A percentile compares a stretch with the other conserved stretches of the same genome.
These are phyloP conservation scores for Microctenopoma lineatum DNA, from an alignment of 2,797 vertebrate genomes.

Conservation along the genomic window DNA sequence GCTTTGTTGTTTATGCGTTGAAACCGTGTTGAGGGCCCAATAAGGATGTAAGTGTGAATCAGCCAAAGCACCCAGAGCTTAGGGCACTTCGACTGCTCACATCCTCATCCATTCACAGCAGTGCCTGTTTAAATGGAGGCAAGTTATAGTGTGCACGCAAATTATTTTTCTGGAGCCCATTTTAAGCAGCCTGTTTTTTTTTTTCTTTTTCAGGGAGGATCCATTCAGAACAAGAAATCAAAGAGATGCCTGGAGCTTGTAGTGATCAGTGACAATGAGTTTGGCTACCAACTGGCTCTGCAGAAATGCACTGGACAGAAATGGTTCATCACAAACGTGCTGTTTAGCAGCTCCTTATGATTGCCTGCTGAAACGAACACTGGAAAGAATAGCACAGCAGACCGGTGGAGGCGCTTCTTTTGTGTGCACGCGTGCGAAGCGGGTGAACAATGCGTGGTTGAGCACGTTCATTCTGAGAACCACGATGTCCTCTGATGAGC, in stretches of 20 bases:
- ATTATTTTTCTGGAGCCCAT: conserved; percentile 48
- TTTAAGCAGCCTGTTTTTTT: conserved; percentile 61
- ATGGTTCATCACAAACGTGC: conserved; percentile 94
- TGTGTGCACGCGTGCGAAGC: conserved; percentile 31
- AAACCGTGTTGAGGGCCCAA: conserved; percentile 42
- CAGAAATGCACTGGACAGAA: conserved; percentile 96
- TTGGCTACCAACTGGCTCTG: conserved; percentile 93
- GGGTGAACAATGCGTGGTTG: conserved; percentile 37
- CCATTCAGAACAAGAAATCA: conserved; percentile 98
- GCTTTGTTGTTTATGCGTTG: conserved; percentile 48
- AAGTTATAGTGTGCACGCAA: conserved; percentile 39
- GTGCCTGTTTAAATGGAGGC: conserved; percentile 45
- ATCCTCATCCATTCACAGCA: conserved; percentile 45
- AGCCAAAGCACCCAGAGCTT: conserved; percentile 51
- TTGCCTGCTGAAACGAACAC: conserved; percentile 41
- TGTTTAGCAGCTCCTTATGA: conserved; percentile 88
- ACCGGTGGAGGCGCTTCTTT: conserved; percentile 23
- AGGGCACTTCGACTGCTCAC: conserved; percentile 38
- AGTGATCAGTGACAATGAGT: conserved; percentile 91
- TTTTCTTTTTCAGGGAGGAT: conserved; percentile 88
- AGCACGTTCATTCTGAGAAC: conserved; percentile 55
- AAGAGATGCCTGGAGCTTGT: conserved; percentile 96
- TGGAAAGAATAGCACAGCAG: conserved; percentile 47
- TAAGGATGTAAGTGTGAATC: conserved; percentile 42
- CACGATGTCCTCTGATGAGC: conserved; percentile 68